A percentile compares a stretch with the other conserved stretches of the same genome.
phyloP scores from a whole-genome alignment of 2,888 invertebrate genomes.

The Heliconius charithonia region DNA sequence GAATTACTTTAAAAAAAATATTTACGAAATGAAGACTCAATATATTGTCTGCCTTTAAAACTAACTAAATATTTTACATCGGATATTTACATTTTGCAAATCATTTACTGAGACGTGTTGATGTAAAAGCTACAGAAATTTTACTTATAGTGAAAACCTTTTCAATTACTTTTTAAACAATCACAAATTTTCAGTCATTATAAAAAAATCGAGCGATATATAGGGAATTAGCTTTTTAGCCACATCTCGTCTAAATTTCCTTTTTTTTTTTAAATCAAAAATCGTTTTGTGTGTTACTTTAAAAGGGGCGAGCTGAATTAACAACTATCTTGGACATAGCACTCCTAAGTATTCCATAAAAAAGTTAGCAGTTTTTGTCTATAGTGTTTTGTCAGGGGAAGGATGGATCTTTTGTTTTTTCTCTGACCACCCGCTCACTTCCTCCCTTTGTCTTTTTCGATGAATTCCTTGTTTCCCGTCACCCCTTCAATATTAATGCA shows the following conservation, averaged over 20 bases:
- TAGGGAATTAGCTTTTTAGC: no score
- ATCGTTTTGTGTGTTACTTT: neutral
- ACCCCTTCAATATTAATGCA: slow-evolving; percentile 65
- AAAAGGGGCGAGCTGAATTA: neutral
- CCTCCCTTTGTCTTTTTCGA: slow-evolving; percentile 77
- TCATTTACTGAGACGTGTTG: slow-evolving; percentile 9
- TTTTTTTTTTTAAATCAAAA: neutral
- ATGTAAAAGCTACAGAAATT: slow-evolving; percentile 7
- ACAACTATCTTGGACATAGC: slow-evolving; percentile 25
- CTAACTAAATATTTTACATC: slow-evolving; percentile 15
- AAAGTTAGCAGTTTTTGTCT: slow-evolving; percentile 54
- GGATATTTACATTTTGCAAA: slow-evolving; percentile 6
- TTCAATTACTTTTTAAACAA: no score
- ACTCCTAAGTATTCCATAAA: slow-evolving; percentile 60
- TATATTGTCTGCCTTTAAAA: slow-evolving; percentile 16
- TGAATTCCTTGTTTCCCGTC: slow-evolving; percentile 73
- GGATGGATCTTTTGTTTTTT: slow-evolving; percentile 68
- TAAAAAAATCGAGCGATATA: no score
- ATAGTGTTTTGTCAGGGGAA: slow-evolving; percentile 65
- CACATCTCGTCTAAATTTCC: no score
- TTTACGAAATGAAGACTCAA: slow-evolving; percentile 3
- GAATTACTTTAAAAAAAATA: slow-evolving; percentile 16
- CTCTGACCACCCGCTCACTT: slow-evolving; percentile 73
- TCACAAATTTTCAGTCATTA: no score
- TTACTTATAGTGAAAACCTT: no score